Evolutionary conservation across 1,140 invertebrate genomes (phyloP), one percentile per base, ranked within the genome.

Genomic region (Notospermus geniculatus): DNA sequence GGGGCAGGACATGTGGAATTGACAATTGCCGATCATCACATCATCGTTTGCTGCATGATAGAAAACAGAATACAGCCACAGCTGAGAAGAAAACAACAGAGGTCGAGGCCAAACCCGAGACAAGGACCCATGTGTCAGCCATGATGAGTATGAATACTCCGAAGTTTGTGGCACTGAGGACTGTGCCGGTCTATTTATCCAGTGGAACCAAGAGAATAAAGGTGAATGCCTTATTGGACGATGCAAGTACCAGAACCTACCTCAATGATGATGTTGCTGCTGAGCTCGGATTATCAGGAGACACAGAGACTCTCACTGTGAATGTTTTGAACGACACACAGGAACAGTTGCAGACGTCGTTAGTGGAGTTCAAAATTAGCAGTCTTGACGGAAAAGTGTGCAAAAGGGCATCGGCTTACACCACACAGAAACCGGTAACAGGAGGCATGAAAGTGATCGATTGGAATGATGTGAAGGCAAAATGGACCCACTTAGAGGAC

Each of bases 361-460:
- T 27, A n/a, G 23, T 55, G 4, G n/a, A n/a, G 4, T 17, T 25
- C 11, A 30, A 27, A 11, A n/a, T 30, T 19, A 7, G n/a, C 7
- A 25, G 23, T 32, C 23, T 55, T 25, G n/a, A 55, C 11, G 17
- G 17, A 23, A 22, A 17, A 7, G 29, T 55, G 2, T 17, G n/a
- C 11, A 2, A 32, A 13, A 19, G 25, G 29, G n/a, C 29, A 55
- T n/a, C 23, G n/a, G 54, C 54, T 7, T 55, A 19, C 29, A 55
- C 25, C 4, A 30, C 29, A 28, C 15, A 55, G n/a, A n/a, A 19
- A 11, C 15, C 32, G 32, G 54, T 55, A 19, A 27, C 54, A 19
- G 54, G 54, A 55, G 19, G 25, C 27, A 4, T 55, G 5, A 4
- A 32, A 27, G 29, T 32, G 54, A 30, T 55, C 23, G 29, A 55